Conservation (phyloP, 2,888 invertebrate species). For the Melikaiella ostensackeni region DNA sequence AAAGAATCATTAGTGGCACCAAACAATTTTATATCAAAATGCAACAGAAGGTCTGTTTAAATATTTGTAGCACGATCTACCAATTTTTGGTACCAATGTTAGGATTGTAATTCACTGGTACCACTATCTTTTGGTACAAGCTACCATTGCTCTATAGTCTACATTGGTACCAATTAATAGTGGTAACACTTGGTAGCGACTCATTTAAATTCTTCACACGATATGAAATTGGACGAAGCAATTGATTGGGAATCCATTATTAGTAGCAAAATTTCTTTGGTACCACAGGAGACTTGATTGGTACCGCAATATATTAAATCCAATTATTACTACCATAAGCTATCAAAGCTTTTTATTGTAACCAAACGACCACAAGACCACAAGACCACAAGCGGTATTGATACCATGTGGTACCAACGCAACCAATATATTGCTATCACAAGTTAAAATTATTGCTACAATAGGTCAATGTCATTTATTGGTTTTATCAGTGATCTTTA, state of each 20-base stretch:
- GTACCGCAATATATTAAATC: neutral
- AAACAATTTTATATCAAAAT: neutral
- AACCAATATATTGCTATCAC: neutral
- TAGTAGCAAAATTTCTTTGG: neutral
- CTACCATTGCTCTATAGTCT: too few relatives aligned
- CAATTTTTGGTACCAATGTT: neutral
- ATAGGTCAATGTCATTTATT: neutral
- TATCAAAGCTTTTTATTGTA: neutral
- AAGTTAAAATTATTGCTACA: neutral
- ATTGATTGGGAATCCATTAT: neutral
- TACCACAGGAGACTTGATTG: neutral
- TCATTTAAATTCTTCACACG: too few relatives aligned
- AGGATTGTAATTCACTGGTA: neutral
- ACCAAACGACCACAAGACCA: neutral
- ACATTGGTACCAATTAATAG: too few relatives aligned
- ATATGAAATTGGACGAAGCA: too few relatives aligned
- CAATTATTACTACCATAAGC: neutral
- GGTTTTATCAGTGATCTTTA: neutral
- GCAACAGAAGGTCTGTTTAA: too few relatives aligned
- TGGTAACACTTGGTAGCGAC: neutral
- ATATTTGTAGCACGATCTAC: neutral
- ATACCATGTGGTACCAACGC: neutral
- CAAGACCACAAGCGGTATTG: neutral
- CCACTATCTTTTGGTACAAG: neutral
- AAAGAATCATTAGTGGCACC: neutral